A percentile compares a stretch with the other conserved stretches of the same genome.
Evolutionary conservation across 53 echinoderm and acorn worm species (phyloP).

Genomic region (Luidia sarsii): DNA sequence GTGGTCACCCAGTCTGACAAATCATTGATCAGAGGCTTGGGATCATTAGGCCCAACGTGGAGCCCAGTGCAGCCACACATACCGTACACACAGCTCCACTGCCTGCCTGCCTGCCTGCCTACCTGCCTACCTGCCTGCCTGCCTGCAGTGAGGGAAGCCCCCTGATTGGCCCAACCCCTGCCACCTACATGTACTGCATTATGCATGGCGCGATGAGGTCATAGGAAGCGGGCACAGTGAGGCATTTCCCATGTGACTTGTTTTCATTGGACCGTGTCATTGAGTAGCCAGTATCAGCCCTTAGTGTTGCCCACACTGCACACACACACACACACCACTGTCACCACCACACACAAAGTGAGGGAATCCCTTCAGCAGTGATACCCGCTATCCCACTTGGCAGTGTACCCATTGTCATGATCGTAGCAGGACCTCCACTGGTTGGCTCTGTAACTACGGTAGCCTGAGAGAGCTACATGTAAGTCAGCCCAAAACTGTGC

Average conservation of each 20-base stretch:
- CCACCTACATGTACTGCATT: slow-evolving; percentile 2
- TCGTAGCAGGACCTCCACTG: too few species aligned
- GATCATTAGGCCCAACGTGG: neutral
- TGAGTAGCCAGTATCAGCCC: slow-evolving; percentile 27
- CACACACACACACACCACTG: neutral
- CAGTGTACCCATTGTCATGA: slow-evolving; percentile 22
- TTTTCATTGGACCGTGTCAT: slow-evolving; percentile 49
- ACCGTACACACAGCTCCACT: too few species aligned
- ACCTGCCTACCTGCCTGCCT: neutral
- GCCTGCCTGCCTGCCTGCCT: too few species aligned
- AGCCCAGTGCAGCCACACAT: neutral
- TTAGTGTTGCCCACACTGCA: neutral
- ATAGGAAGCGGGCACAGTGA: slow-evolving; percentile 57
- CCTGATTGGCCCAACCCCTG: neutral
- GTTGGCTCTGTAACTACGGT: too few species aligned
- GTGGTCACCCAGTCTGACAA: slow-evolving; percentile 30
- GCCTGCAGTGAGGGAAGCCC: slow-evolving; percentile 30
- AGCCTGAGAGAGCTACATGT: too few species aligned
- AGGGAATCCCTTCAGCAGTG: slow-evolving; percentile 44
- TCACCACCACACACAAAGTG: neutral
- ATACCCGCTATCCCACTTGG: neutral
- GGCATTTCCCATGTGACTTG: slow-evolving; percentile 57
- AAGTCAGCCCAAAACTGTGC: too few species aligned
- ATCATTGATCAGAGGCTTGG: slow-evolving; percentile 37
- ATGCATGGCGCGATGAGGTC: slow-evolving; percentile 52